Percentiles rank a stretch among this genome's conserved stretches.
These are phyloP conservation scores for Cataglyphis hispanica DNA, from an alignment of 1,140 invertebrate species.

Conservation along the genomic window DNA sequence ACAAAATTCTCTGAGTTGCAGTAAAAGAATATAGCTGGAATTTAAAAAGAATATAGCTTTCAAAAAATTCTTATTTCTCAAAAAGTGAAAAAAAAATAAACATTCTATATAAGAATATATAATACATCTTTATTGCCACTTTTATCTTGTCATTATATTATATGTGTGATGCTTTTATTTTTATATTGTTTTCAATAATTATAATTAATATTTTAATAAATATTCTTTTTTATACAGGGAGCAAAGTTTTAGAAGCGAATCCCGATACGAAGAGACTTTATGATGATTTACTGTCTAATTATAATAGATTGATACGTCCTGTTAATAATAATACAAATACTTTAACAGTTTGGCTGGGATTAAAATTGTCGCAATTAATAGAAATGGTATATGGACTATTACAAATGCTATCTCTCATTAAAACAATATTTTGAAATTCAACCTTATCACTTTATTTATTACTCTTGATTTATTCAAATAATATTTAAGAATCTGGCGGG, in stretches of 20 bases:
- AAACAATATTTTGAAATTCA: background rate
- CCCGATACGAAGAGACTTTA: slow-evolving; percentile 96
- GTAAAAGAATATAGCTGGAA: background rate
- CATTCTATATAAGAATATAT: background rate
- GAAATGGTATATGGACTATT: slow-evolving; percentile 91
- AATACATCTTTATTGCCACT: background rate
- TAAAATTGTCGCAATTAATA: slow-evolving; percentile 98
- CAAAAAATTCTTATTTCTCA: slow-evolving; percentile 6
- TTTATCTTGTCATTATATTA: background rate
- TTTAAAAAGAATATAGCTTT: background rate
- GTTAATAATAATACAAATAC: slow-evolving; percentile 98
- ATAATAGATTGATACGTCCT: slow-evolving; percentile 98
- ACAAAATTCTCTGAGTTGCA: background rate
- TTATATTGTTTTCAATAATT: background rate
- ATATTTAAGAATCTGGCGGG: background rate
- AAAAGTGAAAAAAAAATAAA: background rate
- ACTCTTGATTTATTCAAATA: background rate
- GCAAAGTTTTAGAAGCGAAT: slow-evolving; percentile 91
- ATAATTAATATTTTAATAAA: background rate
- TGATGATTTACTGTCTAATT: slow-evolving; percentile 97
- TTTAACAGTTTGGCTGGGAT: slow-evolving; percentile 95
- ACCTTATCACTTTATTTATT: background rate
- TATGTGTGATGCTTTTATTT: background rate
- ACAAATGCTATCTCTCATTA: background rate
- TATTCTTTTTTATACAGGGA: slow-evolving; percentile 77